A percentile compares a stretch with the other conserved stretches of the same genome.
Conservation (phyloP, 2,113 vertebrate genomes). For the Chaetura pelagica region DNA sequence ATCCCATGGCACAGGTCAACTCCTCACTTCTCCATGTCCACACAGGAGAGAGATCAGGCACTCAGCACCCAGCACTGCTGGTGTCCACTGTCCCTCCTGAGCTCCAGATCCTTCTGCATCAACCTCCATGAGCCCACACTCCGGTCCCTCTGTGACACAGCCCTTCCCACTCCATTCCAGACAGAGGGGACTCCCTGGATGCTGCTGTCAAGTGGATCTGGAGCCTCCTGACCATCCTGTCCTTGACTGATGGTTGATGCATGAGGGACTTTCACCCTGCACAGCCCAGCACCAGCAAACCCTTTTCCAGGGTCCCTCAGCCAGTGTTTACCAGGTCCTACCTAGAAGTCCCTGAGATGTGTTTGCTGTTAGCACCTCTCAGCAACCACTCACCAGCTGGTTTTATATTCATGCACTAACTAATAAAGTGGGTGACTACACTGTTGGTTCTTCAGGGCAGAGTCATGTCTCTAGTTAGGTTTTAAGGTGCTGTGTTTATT, state of each 20-base stretch:
- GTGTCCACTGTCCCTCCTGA: background rate
- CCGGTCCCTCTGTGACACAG: accelerated
- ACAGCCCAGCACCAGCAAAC: background rate
- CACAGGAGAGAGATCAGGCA: background rate
- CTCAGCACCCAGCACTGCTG: background rate
- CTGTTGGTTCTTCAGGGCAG: background rate
- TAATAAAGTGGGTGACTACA: background rate
- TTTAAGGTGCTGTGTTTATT: background rate
- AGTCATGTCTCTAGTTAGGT: background rate
- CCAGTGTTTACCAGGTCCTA: background rate
- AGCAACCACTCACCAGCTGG: background rate
- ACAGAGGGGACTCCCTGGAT: background rate
- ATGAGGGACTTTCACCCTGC: background rate
- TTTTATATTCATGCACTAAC: background rate
- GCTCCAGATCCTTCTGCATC: background rate
- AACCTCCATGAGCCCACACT: background rate
- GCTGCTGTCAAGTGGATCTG: background rate
- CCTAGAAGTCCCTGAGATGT: background rate
- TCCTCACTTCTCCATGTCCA: background rate
- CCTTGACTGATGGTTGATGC: background rate
- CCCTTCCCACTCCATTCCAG: background rate
- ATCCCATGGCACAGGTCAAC: background rate
- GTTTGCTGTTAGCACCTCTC: background rate
- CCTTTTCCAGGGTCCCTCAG: background rate
- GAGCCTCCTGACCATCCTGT: background rate